phyloP scores from a whole-genome alignment of 2,888 invertebrate genomes.

The Panopea generosa region DNA sequence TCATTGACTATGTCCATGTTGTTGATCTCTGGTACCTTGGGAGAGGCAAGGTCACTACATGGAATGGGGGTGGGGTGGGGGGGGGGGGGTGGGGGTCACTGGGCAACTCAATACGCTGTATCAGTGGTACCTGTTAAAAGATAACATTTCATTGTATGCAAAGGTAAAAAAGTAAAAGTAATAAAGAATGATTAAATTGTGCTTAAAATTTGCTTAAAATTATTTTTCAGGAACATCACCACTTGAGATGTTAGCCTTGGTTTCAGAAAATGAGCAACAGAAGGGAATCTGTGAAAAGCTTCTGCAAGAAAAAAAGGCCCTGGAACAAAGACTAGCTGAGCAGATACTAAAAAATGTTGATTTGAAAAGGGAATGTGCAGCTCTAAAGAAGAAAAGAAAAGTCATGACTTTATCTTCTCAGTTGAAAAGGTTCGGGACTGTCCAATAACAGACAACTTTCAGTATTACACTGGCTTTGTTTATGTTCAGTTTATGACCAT shows the following conservation, averaged over 20 bases:
- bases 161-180: no score
- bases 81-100: not conserved
- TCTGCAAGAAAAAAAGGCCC: slow-evolving; percentile 12
- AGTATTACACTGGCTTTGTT: slow-evolving; percentile 33
- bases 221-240: no score
- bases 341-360: slow-evolving; percentile 8
- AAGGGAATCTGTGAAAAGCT: no score
- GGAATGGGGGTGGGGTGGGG: no score
- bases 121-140: not conserved
- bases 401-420: no score
- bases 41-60: slow-evolving; percentile 12
- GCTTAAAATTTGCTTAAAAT: no score
- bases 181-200: no score
- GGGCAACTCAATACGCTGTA: not conserved
- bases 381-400: no score
- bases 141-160: not conserved
- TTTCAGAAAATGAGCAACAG: slow-evolving; percentile 32
- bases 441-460: slow-evolving; percentile 13
- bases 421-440: not conserved
- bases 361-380: slow-evolving; percentile 8
- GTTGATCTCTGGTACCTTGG: no score
- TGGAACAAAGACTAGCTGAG: slow-evolving; percentile 6
- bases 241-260: not conserved
- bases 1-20: not conserved
- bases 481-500: slow-evolving; percentile 34